These are phyloP conservation scores for Platypus cylindrus DNA, from an alignment of 2,888 invertebrate genomes.

Conservation along the genomic window DNA sequence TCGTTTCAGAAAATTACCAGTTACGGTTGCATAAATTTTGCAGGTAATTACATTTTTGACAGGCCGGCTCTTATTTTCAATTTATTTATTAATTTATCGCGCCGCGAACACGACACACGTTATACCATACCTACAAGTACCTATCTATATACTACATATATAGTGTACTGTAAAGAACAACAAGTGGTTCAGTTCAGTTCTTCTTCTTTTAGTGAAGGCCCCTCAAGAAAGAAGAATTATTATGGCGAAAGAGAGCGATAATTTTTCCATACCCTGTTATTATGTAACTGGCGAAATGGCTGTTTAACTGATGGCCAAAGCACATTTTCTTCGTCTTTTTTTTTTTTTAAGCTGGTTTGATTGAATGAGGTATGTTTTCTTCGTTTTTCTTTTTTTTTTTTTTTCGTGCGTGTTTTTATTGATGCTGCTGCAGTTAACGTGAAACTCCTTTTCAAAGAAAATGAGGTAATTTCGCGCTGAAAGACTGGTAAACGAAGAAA, in stretches of 20 bases:
- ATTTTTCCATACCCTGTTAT: slow-evolving; percentile 15
- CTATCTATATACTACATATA: too few relatives aligned
- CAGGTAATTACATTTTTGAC: slow-evolving; percentile 26
- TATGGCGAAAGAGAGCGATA: slow-evolving; percentile 11
- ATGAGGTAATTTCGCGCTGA: too few relatives aligned
- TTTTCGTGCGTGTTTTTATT: neutral
- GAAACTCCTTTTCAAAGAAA: too few relatives aligned
- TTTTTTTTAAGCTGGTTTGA: neutral
- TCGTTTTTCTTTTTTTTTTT: neutral
- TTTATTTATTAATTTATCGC: slow-evolving; percentile 23
- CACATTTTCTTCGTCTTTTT: slow-evolving; percentile 1
- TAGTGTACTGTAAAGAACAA: too few relatives aligned
- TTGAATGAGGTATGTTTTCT: too few relatives aligned
- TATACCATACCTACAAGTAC: too few relatives aligned
- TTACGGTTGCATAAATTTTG: slow-evolving; percentile 12
- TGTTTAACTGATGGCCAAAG: slow-evolving; percentile 2
- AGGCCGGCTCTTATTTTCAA: slow-evolving; percentile 23
- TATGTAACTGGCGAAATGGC: slow-evolving; percentile 15
- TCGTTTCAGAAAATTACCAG: slow-evolving; percentile 12
- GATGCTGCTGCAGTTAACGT: too few relatives aligned
- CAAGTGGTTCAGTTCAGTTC: too few relatives aligned
- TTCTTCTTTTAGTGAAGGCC: too few relatives aligned
- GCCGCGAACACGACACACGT: slow-evolving; percentile 15
- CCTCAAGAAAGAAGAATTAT: too few relatives aligned
- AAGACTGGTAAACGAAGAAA: too few relatives aligned